Evolutionary conservation across 1,140 invertebrate genomes (phyloP), one percentile per base, ranked within the genome.

Genomic region (Linepithema humile): DNA sequence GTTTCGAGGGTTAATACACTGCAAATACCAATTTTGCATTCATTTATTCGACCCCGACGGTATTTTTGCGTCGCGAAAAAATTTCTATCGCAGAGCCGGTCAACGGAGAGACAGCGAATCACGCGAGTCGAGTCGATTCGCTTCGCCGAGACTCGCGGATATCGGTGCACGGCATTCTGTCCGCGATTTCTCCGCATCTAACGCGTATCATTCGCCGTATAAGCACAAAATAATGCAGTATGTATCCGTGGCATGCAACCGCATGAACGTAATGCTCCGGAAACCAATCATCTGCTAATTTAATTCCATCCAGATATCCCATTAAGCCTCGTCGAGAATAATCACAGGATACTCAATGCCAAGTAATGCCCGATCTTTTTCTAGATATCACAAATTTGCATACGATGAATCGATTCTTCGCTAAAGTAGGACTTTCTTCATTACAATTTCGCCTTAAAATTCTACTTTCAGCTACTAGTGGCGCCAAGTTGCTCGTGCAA

Each of bases 51-150:
- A 45, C 10, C n/a, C 45, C 20, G n/a, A n/a, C n/a, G 67, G 35
- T 23, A 62, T 55, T 50, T 50, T 50, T 75, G 20, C 43, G 20
- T n/a, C 17, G 17, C 17, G 23, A 74, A 48, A 23, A 80, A 62
- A 43, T 84, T 29, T 29, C n/a, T 60, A 2, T 17, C 12, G 9
- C 17, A 15, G 55, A 17, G 10, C 9, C n/a, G 50, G 15, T 10
- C n/a, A n/a, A 20, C 12, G n/a, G 29, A 48, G 83, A 73, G 64
- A 45, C 3, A 43, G n/a, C 50, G 64, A 70, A 23, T 62, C 64
- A 26, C n/a, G 35, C 48, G 59, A 32, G 29, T 59, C 45, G 17
- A 74, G 9, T 83, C 32, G 55, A 83, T 84, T 72, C 70, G 32
- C 23, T 75, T 35, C 32, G 26, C 29, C 15, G 32, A 62, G 17